These are phyloP conservation scores for Hanleya hanleyi DNA, from an alignment of 2,888 invertebrate genomes.

Conservation along the genomic window DNA sequence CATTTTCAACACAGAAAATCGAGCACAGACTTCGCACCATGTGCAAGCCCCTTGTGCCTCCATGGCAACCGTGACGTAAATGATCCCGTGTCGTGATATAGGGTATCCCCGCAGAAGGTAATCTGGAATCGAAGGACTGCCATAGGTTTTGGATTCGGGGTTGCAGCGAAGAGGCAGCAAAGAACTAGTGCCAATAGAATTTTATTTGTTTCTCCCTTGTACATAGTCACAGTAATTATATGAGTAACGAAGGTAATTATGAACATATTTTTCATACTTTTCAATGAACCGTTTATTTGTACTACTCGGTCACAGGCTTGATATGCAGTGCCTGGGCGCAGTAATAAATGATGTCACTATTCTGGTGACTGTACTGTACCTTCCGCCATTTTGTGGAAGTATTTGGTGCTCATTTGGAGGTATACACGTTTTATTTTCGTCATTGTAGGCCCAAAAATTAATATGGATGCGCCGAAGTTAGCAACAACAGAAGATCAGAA, in stretches of 20 bases:
- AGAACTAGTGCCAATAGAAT: background rate
- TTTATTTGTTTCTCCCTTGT: conserved; percentile 10
- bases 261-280: background rate
- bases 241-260: conserved; percentile 12
- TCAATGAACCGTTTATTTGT: no score
- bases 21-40: background rate
- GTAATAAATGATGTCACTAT: conserved; percentile 50
- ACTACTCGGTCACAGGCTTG: no score
- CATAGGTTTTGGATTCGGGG: background rate
- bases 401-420: background rate
- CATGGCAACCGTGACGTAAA: conserved; percentile 62
- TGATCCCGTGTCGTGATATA: conserved; percentile 43
- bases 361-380: conserved; percentile 45
- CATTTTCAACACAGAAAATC: background rate
- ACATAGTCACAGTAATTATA: conserved; percentile 6
- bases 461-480: conserved; percentile 8
- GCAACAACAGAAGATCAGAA: conserved; percentile 21
- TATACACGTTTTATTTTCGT: no score
- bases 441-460: background rate
- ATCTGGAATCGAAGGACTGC: background rate
- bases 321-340: conserved; percentile 4
- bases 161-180: background rate
- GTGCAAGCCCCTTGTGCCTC: conserved; percentile 13
- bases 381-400: conserved; percentile 60
- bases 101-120: conserved; percentile 40